Conservation (phyloP, 2,797 vertebrate genomes). For the Octomys mimax region DNA sequence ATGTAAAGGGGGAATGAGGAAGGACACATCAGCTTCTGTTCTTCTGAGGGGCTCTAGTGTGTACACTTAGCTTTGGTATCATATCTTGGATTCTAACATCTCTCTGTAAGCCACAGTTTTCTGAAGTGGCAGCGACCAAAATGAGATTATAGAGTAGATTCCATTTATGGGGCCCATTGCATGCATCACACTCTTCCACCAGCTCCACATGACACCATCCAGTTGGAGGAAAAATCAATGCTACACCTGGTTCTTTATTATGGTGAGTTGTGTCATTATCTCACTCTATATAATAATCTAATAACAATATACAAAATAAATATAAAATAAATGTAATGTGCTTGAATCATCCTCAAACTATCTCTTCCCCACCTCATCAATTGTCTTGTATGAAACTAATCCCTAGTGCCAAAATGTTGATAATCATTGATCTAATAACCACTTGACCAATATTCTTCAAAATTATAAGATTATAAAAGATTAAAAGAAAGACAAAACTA, state of each 20-base stretch:
- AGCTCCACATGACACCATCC: neutral
- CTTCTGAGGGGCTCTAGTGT: too few species aligned
- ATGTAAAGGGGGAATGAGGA: too few species aligned
- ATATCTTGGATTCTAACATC: too few species aligned
- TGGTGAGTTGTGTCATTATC: neutral
- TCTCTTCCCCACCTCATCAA: neutral
- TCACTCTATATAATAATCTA: neutral
- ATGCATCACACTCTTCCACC: neutral
- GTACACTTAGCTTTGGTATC: too few species aligned
- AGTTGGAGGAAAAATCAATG: neutral
- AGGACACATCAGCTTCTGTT: too few species aligned
- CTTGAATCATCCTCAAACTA: neutral
- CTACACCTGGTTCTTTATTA: neutral
- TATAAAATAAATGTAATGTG: neutral
- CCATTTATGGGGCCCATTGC: neutral
- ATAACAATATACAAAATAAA: neutral
- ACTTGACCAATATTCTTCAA: neutral
- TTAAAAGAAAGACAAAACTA: neutral
- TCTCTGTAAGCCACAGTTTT: neutral
- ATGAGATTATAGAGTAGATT: neutral
- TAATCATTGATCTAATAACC: neutral
- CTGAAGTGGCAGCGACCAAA: neutral
- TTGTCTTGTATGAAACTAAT: neutral
- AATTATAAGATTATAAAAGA: neutral
- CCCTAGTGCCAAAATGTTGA: neutral